Evolutionary conservation across 2,797 vertebrate genomes (phyloP).

Genomic region (Peromyscus melanophrys): DNA sequence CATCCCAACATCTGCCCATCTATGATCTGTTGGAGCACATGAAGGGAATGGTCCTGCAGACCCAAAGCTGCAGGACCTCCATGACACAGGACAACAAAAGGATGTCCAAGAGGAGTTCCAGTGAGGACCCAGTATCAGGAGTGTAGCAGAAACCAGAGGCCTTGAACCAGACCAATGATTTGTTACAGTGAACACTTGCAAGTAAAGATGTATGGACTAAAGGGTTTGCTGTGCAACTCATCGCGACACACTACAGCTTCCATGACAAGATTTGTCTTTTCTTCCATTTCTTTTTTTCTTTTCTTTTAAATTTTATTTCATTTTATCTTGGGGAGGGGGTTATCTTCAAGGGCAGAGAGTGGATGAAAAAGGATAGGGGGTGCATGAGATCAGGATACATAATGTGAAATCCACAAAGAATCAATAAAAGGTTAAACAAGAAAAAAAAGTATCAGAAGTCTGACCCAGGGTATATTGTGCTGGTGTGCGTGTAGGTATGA

Average conservation of each 20-base stretch:
- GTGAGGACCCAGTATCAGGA: background rate
- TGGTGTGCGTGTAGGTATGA: background rate
- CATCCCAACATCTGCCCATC: background rate
- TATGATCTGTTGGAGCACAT: background rate
- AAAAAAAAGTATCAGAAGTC: background rate
- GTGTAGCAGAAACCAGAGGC: background rate
- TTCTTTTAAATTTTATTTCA: background rate
- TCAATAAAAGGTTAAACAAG: background rate
- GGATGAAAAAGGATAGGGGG: background rate
- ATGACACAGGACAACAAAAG: background rate
- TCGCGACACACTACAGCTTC: background rate
- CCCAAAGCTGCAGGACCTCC: background rate
- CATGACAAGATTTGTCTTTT: background rate
- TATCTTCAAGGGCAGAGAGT: background rate
- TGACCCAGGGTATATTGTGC: constrained; percentile 10
- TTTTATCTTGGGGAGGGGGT: background rate
- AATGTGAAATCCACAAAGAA: background rate
- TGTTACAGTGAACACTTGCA: background rate
- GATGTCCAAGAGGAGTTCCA: background rate
- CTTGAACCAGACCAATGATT: background rate
- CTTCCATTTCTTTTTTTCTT: background rate
- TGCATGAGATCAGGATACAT: background rate
- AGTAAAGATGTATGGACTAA: background rate
- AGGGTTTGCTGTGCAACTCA: background rate
- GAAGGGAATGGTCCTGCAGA: background rate